Percentiles rank a stretch among this genome's conserved stretches.
Conservation (phyloP, 1,140 invertebrate genomes). For the Sitobion miscanthi region DNA sequence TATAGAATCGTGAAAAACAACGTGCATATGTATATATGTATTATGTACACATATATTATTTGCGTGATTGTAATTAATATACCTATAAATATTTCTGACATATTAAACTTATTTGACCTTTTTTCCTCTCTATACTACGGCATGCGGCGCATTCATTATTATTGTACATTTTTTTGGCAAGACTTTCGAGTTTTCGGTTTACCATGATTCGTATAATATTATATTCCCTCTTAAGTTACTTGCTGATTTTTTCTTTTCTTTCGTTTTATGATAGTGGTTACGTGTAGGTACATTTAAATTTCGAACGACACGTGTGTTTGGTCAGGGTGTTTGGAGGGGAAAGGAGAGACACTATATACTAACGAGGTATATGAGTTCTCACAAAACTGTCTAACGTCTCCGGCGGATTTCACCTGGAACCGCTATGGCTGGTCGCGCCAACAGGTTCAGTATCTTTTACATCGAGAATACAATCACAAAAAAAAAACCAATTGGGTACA, state of each 20-base stretch:
- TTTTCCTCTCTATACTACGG: neutral
- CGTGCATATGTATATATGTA: too few relatives aligned
- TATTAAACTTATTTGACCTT: neutral
- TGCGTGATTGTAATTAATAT: neutral
- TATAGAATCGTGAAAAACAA: neutral
- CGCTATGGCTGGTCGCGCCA: conserved; percentile 46
- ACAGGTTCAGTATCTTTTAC: conserved; percentile 37
- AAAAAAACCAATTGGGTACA: conserved; percentile 32
- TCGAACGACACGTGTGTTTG: neutral
- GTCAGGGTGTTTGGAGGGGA: neutral
- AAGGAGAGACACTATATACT: neutral
- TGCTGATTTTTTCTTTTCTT: neutral
- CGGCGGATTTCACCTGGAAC: conserved; percentile 48
- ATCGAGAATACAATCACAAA: neutral
- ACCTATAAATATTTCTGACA: neutral
- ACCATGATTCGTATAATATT: neutral
- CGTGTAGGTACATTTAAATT: neutral
- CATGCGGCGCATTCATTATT: neutral
- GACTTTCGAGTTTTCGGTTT: neutral
- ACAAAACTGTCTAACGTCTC: neutral
- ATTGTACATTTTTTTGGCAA: neutral
- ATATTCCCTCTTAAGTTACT: neutral
- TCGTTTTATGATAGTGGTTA: neutral
- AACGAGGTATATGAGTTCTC: conserved; percentile 31
- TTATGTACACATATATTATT: neutral